phyloP scores from a whole-genome alignment of 2,888 invertebrate species.

The Encarsia formosa region DNA sequence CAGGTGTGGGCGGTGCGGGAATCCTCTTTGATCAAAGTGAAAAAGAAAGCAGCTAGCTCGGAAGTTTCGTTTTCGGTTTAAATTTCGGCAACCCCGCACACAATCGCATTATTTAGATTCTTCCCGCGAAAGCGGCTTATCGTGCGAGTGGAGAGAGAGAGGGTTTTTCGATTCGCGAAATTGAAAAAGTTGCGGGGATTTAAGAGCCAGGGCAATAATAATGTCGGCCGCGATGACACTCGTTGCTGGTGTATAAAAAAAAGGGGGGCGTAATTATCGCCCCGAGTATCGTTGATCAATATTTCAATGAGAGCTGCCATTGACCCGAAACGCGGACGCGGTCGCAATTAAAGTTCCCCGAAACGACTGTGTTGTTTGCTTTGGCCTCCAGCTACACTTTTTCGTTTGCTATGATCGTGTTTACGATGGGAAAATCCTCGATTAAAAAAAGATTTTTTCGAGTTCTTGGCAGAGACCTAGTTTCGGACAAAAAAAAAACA shows the following conservation, averaged over 20 bases:
- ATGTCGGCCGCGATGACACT: neutral
- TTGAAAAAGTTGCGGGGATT: conserved; percentile 28
- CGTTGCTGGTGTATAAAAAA: neutral
- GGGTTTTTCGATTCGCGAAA: conserved; percentile 8
- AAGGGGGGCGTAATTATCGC: conserved; percentile 4
- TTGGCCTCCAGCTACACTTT: too few relatives aligned
- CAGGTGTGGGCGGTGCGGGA: too few relatives aligned
- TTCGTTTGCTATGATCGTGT: too few relatives aligned
- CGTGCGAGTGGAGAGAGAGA: conserved; percentile 2
- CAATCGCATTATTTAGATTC: conserved; percentile 26
- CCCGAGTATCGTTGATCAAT: conserved; percentile 34
- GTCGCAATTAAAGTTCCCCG: conserved; percentile 17
- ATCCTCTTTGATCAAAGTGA: too few relatives aligned
- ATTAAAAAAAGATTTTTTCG: too few relatives aligned
- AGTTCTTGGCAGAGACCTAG: too few relatives aligned
- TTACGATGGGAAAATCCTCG: too few relatives aligned
- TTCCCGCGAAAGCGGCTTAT: conserved; percentile 20
- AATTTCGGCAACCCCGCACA: too few relatives aligned
- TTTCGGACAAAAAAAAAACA: too few relatives aligned
- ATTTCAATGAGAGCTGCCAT: conserved; percentile 29
- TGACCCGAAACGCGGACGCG: conserved; percentile 17
- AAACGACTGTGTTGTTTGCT: conserved; percentile 10
- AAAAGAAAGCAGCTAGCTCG: too few relatives aligned
- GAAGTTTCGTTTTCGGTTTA: too few relatives aligned
- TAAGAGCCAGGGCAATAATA: neutral